phyloP scores from a whole-genome alignment of 1,140 invertebrate species.

The Drosophila pruinosa region DNA sequence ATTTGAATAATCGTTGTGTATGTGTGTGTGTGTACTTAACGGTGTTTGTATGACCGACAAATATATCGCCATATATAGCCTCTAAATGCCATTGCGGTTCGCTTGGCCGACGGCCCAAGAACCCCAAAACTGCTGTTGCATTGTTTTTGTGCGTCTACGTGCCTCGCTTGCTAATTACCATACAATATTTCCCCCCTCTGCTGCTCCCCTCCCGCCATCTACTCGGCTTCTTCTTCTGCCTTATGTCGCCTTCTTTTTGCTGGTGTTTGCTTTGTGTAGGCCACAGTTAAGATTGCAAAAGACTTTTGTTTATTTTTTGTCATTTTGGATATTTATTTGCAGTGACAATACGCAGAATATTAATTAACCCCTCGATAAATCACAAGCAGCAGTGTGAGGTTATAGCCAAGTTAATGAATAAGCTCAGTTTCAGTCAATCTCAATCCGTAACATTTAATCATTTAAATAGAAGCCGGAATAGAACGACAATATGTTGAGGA shows the following conservation, averaged over 20 bases:
- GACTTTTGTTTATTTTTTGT: constrained; percentile 14
- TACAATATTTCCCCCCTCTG: neutral
- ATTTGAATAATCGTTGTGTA: constrained; percentile 7
- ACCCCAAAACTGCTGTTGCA: constrained; percentile 14
- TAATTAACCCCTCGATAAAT: constrained; percentile 19
- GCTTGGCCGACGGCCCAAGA: constrained; percentile 19
- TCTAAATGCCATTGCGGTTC: constrained; percentile 30
- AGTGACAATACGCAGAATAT: constrained; percentile 37
- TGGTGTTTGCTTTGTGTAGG: constrained; percentile 8
- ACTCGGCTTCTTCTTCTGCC: neutral
- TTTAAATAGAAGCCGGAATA: neutral
- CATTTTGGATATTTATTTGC: constrained; percentile 15
- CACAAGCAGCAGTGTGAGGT: constrained; percentile 18
- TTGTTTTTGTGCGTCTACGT: constrained; percentile 36
- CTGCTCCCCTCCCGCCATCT: neutral
- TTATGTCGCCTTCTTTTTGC: neutral
- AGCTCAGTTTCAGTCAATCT: too few relatives aligned
- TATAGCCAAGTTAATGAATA: constrained; percentile 3
- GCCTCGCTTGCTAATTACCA: constrained; percentile 32
- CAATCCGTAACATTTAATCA: neutral
- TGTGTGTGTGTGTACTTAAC: constrained; percentile 31
- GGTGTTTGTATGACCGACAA: constrained; percentile 39
- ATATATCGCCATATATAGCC: constrained; percentile 39
- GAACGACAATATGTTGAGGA: too few relatives aligned
- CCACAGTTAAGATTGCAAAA: constrained; percentile 37